Evolutionary conservation across 2,113 vertebrate species (phyloP), one percentile per base, ranked within the genome.

Genomic region (Saguinus midas): DNA sequence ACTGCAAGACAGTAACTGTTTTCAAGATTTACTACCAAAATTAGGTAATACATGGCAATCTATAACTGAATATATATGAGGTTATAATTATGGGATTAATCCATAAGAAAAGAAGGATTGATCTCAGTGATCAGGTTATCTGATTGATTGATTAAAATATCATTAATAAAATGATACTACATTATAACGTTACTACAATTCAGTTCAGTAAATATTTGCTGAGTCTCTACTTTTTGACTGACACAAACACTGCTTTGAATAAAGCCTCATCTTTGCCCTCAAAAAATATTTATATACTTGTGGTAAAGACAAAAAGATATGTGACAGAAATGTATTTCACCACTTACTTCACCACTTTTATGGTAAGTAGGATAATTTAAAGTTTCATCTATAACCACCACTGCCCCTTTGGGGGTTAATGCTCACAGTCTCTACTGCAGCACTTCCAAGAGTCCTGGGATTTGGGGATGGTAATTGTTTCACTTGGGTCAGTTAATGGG

Each of bases 21-120:
- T 73, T 40, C 37, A 25, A 87, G 52, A 96, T 87, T 93, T 96
- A 87, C 37, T 87, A 87, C 50, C 45, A 43, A 57, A 84, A 91
- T 73, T 95, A 83, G 18, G 45, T 55, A 90, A 73, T 17, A 90
- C 43, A 17, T 48, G 78, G 50, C 8, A 86, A 37, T 32, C 37
- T 94, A 73, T 79, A 94, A 72, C 4, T 90, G 45, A 96, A 37
- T 37, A 2, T 57, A 20, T 68, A 17, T 92, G 58, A 66, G 14
- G 18, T 50, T 91, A 85, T 82, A 18, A 87, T 81, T 66, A 0
- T 55, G 18, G 23, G 1, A 0, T 83, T 86, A 86, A 85, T 55
- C 25, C 5, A 18, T 50, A 40, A 94, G n/a, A 75, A 43, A 81
- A 87, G 7, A 40, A 14, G 17, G n/a, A 50, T 35, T 70, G 40